Evolutionary conservation across 2,888 invertebrate genomes (phyloP).

Genomic region (Noctua janthe): DNA sequence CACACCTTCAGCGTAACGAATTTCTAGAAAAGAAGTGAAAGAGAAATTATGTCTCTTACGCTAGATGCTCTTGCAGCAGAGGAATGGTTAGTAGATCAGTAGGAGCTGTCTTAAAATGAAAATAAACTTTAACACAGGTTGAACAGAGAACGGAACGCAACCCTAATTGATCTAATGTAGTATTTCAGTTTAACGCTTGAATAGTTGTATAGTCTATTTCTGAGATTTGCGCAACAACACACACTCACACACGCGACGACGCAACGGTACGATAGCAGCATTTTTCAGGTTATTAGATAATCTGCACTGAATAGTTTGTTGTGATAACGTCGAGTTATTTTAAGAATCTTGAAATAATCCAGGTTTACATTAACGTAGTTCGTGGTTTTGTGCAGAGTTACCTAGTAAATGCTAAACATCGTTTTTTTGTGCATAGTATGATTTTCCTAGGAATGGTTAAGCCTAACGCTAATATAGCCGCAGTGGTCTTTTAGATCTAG

Average conservation of each 20-base stretch:
- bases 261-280: slow-evolving; percentile 16
- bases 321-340: slow-evolving; percentile 23
- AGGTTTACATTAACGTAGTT: neutral
- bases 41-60: neutral
- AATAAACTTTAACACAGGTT: neutral
- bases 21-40: neutral
- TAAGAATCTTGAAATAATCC: slow-evolving; percentile 22
- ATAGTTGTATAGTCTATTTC: slow-evolving; percentile 60
- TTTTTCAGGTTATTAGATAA: slow-evolving; percentile 40
- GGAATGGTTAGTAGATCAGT: neutral
- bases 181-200: slow-evolving; percentile 50
- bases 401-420: neutral
- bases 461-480: too few species aligned
- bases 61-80: neutral
- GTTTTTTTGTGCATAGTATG: neutral
- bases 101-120: neutral
- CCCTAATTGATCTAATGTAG: slow-evolving; percentile 48
- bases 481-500: too few species aligned
- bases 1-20: too few species aligned
- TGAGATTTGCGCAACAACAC: slow-evolving; percentile 52
- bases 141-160: slow-evolving; percentile 16
- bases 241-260: slow-evolving; percentile 36
- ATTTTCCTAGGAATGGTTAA: neutral
- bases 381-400: neutral
- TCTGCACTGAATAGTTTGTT: slow-evolving; percentile 40